Evolutionary conservation across 2,888 invertebrate genomes (phyloP).

Genomic region (Andrena camellia): DNA sequence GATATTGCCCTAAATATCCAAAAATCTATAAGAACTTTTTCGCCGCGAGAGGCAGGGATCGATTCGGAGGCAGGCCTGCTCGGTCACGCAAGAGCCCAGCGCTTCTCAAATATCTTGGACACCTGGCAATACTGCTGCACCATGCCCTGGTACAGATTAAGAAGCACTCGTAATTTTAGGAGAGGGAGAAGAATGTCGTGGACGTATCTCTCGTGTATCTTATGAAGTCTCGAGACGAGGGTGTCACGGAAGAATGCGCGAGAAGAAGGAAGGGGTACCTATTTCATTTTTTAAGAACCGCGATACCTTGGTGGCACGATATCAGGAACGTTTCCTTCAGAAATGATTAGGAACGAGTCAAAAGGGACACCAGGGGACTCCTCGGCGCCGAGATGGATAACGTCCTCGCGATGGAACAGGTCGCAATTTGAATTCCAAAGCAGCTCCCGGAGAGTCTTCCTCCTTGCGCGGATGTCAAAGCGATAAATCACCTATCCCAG

Average conservation of each 20-base stretch:
- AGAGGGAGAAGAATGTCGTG: not conserved
- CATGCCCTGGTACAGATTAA: conserved; percentile 5
- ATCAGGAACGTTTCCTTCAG: not conserved
- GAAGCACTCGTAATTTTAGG: not conserved
- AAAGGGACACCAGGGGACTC: conserved; percentile 20
- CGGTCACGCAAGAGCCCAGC: not conserved
- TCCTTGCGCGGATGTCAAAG: conserved; percentile 25
- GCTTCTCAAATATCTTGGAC: conserved; percentile 18
- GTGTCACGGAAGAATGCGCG: not conserved
- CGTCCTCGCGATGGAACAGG: conserved; percentile 21
- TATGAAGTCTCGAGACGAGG: not conserved
- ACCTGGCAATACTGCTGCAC: not conserved
- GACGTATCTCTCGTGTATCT: not conserved
- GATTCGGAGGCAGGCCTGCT: conserved; percentile 20
- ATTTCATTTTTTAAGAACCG: not conserved
- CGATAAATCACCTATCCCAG: conserved; percentile 49
- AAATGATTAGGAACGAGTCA: conserved; percentile 6
- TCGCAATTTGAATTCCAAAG: conserved; percentile 57
- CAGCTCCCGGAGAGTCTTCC: conserved; percentile 30
- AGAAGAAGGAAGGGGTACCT: not conserved
- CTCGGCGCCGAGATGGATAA: conserved; percentile 31
- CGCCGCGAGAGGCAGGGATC: conserved; percentile 7
- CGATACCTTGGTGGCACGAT: conserved; percentile 1
- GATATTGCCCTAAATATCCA: conserved; percentile 55
- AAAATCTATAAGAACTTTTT: conserved; percentile 43